Percentiles rank a stretch among this genome's conserved stretches.
Conservation (phyloP, 1,140 invertebrate genomes). For the Watersipora subatra region DNA sequence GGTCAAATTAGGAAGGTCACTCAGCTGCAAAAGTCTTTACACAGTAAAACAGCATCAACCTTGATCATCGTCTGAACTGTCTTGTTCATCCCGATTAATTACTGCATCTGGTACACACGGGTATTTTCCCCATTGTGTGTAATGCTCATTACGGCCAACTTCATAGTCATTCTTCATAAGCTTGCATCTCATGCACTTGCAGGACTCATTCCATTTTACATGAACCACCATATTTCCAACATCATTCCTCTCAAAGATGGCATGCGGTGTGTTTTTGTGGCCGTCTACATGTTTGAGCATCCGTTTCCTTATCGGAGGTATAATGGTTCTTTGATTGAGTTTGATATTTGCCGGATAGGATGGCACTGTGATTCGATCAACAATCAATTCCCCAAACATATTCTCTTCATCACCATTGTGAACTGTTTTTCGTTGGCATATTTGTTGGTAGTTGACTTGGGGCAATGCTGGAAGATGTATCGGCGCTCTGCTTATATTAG, state of each 20-base stretch:
- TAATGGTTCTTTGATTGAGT: no score
- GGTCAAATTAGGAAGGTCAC: no score
- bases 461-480: background rate
- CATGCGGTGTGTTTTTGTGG: no score
- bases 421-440: background rate
- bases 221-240: no score
- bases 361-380: no score
- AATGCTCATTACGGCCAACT: background rate
- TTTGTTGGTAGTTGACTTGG: background rate
- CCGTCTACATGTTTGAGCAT: no score
- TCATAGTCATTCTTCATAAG: background rate
- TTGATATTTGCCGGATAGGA: no score
- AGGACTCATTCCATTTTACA: background rate
- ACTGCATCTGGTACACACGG: slow-evolving; percentile 1
- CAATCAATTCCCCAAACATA: no score
- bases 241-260: no score
- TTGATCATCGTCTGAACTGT: background rate
- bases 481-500: background rate
- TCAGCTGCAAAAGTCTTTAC: no score
- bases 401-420: background rate
- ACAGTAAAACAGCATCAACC: no score
- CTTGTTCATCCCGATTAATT: background rate
- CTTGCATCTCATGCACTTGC: slow-evolving; percentile 1
- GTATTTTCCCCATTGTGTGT: background rate
- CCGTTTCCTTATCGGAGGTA: no score